Base-by-base conservation (phyloP, 2,888 invertebrate genomes). In the Micoletzkya japonica region DNA sequence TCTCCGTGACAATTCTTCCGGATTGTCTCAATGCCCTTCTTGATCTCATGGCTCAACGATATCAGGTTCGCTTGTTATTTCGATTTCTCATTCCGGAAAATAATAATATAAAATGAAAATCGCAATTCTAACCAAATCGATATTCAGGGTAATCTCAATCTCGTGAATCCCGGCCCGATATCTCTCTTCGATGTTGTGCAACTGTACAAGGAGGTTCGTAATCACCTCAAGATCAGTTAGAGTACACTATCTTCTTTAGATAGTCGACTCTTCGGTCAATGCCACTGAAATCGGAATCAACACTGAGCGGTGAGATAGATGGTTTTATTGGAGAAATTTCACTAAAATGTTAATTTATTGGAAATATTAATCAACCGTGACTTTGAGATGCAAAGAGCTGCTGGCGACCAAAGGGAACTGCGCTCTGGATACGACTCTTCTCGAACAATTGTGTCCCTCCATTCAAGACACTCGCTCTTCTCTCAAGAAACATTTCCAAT, bases 321-420 rank as follows among this genome's bases (percentile, higher is more conserved):
- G n/a, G 24, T n/a, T 14, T 14, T 14, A n/a, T 7, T 14, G 24
- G n/a, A n/a, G n/a, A n/a, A n/a, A n/a, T n/a, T n/a, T n/a, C n/a
- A n/a, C n/a, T n/a, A n/a, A n/a, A n/a, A n/a, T n/a, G n/a, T n/a
- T n/a, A n/a, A n/a, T n/a, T n/a, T n/a, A n/a, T n/a, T n/a, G n/a
- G n/a, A n/a, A n/a, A n/a, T n/a, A n/a, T n/a, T n/a, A n/a, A n/a
- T n/a, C n/a, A n/a, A n/a, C n/a, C n/a, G n/a, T n/a, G n/a, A n/a
- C n/a, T n/a, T 39, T 17, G n/a, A 50, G 50, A 61, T 60, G 58
- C 36, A 50, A 44, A 17, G 39, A 80, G 37, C 60, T 84, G 14
- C 70, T 83, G 70, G 80, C 78, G 0, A 84, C 84, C 2, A 85
- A 85, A 69, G 84, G 84, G 50, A 83, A 83, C 63, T 83, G 83